A percentile compares a stretch with the other conserved stretches of the same genome.
Conservation (phyloP, 1,140 invertebrate species). For the Dendroctonus valens region DNA sequence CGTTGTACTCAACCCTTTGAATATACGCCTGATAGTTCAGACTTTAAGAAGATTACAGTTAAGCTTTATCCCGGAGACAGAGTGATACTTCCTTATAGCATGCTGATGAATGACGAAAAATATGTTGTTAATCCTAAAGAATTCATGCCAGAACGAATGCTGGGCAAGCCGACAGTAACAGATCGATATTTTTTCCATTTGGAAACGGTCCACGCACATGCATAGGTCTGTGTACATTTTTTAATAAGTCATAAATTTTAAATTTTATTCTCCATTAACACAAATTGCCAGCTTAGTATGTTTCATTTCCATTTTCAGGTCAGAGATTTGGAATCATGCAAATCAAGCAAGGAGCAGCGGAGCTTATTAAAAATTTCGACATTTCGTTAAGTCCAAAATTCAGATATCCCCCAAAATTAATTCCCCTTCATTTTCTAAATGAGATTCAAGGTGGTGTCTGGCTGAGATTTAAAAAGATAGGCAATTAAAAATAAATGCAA, state of each 20-base stretch:
- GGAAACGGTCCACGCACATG: slow-evolving; percentile 15
- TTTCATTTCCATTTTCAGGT: slow-evolving; percentile 15
- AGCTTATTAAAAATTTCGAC: slow-evolving; percentile 25
- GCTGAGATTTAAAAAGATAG: slow-evolving; percentile 22
- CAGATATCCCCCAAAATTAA: slow-evolving; percentile 5
- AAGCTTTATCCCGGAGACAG: slow-evolving; percentile 41
- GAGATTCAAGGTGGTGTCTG: slow-evolving; percentile 14
- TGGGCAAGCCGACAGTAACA: slow-evolving; percentile 37
- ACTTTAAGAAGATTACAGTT: slow-evolving; percentile 49
- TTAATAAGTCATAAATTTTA: too few relatives aligned
- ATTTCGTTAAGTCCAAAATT: slow-evolving; percentile 17
- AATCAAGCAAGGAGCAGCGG: slow-evolving; percentile 14
- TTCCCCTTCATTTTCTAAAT: slow-evolving; percentile 21
- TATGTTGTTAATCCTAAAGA: slow-evolving; percentile 61
- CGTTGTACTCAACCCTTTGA: slow-evolving; percentile 8
- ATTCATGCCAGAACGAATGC: slow-evolving; percentile 58
- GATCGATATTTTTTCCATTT: slow-evolving; percentile 14
- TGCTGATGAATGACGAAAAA: slow-evolving; percentile 60
- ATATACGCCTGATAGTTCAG: slow-evolving; percentile 14
- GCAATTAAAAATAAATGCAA: too few relatives aligned
- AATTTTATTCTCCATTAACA: too few relatives aligned
- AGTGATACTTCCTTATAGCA: slow-evolving; percentile 49
- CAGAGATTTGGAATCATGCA: slow-evolving; percentile 28
- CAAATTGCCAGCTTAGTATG: not conserved
- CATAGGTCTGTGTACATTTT: slow-evolving; percentile 13